Conservation (phyloP, 2,888 invertebrate genomes). For the Acanthosepion pharaonis region DNA sequence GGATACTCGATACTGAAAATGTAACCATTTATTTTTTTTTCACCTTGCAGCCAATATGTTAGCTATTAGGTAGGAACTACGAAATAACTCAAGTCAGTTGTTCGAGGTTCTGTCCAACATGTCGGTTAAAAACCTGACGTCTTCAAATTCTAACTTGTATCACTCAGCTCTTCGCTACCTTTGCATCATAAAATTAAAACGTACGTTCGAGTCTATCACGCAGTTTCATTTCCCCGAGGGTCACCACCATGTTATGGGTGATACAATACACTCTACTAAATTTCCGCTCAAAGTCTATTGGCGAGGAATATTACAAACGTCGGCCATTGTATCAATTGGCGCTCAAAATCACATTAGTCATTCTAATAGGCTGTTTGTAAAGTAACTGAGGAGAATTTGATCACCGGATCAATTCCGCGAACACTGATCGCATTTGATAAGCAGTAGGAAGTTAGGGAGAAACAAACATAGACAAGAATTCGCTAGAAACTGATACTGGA, state of each 20-base stretch:
- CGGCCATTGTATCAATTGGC: constrained; percentile 21
- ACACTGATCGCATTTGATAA: constrained; percentile 22
- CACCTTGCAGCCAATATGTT: neutral
- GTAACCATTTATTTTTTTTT: too few species aligned
- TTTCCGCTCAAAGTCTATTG: neutral
- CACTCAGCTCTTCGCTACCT: neutral
- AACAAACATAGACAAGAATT: neutral
- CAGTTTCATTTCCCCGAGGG: neutral
- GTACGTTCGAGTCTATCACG: neutral
- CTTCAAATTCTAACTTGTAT: neutral
- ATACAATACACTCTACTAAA: neutral
- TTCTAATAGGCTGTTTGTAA: constrained; percentile 23
- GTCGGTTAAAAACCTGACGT: neutral
- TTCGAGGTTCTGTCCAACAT: neutral
- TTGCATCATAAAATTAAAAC: neutral
- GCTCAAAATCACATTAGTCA: constrained; percentile 8
- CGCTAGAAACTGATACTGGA: neutral
- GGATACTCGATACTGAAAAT: too few species aligned
- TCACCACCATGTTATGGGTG: neutral
- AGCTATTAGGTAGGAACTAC: neutral
- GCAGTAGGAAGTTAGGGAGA: neutral
- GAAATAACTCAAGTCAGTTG: neutral
- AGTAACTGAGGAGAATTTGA: constrained; percentile 22
- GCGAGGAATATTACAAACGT: neutral
- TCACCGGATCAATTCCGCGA: neutral